These are phyloP conservation scores for Lota lota DNA, from an alignment of 2,113 vertebrate species.

Conservation along the genomic window DNA sequence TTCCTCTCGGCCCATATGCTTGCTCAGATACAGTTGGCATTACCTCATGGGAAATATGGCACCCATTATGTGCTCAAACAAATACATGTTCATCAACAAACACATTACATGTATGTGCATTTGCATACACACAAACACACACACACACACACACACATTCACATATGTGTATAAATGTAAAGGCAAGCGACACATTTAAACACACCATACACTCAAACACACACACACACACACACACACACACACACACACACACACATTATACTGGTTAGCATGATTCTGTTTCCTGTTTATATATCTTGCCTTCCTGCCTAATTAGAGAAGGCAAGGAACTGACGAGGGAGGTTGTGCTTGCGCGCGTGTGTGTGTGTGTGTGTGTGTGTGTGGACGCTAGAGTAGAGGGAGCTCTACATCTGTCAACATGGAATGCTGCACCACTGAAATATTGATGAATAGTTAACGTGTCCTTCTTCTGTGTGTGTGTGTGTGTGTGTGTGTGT, in stretches of 20 bases:
- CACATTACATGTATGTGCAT: too few relatives aligned
- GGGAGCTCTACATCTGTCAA: conserved; percentile 50
- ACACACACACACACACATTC: background rate
- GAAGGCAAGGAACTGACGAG: conserved; percentile 22
- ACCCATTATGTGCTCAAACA: too few relatives aligned
- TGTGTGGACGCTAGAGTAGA: conserved; percentile 12
- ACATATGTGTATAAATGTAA: background rate
- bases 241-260: conserved; percentile 5
- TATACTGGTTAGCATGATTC: conserved; percentile 29
- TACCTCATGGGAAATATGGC: conserved; percentile 36
- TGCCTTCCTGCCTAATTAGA: conserved; percentile 48
- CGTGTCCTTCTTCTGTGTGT: conserved; percentile 1
- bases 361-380: conserved; percentile 17
- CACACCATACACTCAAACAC: background rate
- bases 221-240: conserved; percentile 8
- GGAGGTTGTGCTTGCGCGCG: background rate
- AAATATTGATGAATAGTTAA: conserved; percentile 72
- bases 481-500: conserved; percentile 13
- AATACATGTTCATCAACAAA: too few relatives aligned
- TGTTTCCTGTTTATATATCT: conserved; percentile 54
- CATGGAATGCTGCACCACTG: conserved; percentile 45
- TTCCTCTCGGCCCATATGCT: conserved; percentile 41
- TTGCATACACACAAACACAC: too few relatives aligned
- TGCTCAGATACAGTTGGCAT: conserved; percentile 41
- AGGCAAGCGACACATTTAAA: too few relatives aligned